Percentiles rank a stretch among this genome's conserved stretches.
Evolutionary conservation across 2,888 invertebrate genomes (phyloP).

Genomic region (Drosophila percnosoma): DNA sequence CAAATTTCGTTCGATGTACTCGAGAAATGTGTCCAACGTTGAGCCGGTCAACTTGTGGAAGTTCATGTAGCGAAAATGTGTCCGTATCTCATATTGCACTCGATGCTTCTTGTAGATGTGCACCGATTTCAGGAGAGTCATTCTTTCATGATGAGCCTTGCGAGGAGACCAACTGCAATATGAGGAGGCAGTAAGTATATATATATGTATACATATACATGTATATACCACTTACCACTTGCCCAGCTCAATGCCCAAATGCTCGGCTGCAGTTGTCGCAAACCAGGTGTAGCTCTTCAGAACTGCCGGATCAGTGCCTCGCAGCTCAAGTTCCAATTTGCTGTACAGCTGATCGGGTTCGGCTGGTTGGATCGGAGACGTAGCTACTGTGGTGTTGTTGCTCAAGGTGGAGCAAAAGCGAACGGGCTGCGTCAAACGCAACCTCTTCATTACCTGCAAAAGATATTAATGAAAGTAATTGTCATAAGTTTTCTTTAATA

Average conservation of each 20-base stretch:
- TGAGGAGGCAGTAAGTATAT: background rate
- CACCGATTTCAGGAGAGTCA: constrained; percentile 93
- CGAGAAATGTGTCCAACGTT: constrained; percentile 97
- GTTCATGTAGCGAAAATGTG: constrained; percentile 94
- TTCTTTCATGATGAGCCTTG: constrained; percentile 90
- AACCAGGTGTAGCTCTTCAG: constrained; percentile 95
- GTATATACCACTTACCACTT: constrained; percentile 86
- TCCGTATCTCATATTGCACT: constrained; percentile 97
- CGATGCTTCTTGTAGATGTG: constrained; percentile 96
- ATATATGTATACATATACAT: background rate
- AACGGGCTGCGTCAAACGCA: constrained; percentile 45
- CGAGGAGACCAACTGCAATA: constrained; percentile 89
- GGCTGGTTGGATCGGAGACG: background rate
- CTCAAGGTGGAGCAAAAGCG: constrained; percentile 50
- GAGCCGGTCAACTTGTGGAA: constrained; percentile 95
- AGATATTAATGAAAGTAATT: too few species aligned
- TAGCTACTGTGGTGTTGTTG: constrained; percentile 9
- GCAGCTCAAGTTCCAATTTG: constrained; percentile 93
- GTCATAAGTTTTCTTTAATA: constrained; percentile 27
- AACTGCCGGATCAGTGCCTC: constrained; percentile 94
- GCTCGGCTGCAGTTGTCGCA: constrained; percentile 91
- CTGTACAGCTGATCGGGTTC: constrained; percentile 91
- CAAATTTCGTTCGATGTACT: constrained; percentile 97
- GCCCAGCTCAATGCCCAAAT: constrained; percentile 91
- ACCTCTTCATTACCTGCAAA: constrained; percentile 39